Percentiles rank a stretch among this genome's conserved stretches.
Evolutionary conservation across 2,888 invertebrate genomes (phyloP).

Genomic region (Scaeva pyrastri): DNA sequence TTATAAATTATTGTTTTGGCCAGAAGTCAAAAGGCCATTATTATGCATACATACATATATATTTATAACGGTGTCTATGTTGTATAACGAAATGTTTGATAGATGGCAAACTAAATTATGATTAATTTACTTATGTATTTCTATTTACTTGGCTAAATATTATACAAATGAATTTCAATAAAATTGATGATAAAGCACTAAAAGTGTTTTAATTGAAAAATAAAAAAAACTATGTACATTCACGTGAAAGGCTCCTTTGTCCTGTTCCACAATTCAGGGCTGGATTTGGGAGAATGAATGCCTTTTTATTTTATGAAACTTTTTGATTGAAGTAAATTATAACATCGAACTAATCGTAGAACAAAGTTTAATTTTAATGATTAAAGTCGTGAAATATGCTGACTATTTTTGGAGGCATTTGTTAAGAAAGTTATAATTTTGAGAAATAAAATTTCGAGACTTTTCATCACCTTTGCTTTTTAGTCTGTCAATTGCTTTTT

Average conservation of each 20-base stretch:
- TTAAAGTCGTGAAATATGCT: no score
- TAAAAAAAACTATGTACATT: conserved; percentile 3
- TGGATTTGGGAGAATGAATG: background rate
- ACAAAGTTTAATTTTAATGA: no score
- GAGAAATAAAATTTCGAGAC: no score
- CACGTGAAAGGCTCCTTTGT: background rate
- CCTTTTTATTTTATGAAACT: no score
- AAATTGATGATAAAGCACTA: conserved; percentile 1
- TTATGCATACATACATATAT: background rate
- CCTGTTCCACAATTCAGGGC: background rate
- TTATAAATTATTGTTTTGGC: conserved; percentile 62
- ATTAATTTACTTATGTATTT: conserved; percentile 34
- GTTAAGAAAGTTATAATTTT: no score
- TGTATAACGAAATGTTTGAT: conserved; percentile 42
- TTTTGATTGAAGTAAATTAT: no score
- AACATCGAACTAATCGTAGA: no score
- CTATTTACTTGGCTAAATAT: no score
- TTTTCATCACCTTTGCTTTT: no score
- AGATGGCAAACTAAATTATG: conserved; percentile 41
- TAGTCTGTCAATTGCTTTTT: no score
- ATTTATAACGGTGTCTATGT: background rate
- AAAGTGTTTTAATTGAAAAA: conserved; percentile 57
- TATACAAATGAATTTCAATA: conserved; percentile 49
- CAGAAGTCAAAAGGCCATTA: conserved; percentile 56
- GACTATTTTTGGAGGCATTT: no score